phyloP scores from a whole-genome alignment of 2,797 vertebrate species.

The Moxostoma hubbsi region DNA sequence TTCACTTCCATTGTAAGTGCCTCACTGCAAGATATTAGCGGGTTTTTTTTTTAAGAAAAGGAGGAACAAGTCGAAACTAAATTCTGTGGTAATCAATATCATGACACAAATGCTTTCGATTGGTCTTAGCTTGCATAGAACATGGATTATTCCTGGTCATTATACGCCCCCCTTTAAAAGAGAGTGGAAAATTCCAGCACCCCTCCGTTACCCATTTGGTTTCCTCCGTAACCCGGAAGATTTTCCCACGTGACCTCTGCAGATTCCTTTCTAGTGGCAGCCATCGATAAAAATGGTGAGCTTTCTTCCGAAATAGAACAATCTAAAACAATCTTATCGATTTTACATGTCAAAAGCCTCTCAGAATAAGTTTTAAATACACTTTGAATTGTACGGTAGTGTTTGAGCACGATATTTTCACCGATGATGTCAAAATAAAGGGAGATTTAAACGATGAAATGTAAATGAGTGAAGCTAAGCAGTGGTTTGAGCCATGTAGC shows the following conservation, averaged over 20 bases:
- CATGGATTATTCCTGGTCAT: not conserved
- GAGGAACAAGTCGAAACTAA: too few species aligned
- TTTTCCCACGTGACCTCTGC: constrained; percentile 46
- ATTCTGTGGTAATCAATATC: too few species aligned
- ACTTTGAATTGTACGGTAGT: fast-evolving
- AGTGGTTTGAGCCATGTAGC: not conserved
- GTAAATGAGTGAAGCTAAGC: not conserved
- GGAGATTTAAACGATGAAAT: not conserved
- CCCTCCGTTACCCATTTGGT: constrained; percentile 51
- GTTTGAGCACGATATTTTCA: constrained; percentile 2
- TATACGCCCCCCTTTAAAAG: not conserved
- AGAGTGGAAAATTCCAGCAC: constrained; percentile 45
- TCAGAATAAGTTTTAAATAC: not conserved
- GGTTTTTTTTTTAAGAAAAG: too few species aligned
- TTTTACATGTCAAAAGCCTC: not conserved
- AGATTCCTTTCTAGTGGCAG: constrained; percentile 69
- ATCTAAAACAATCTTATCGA: constrained; percentile 73
- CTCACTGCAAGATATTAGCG: too few species aligned
- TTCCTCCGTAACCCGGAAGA: constrained; percentile 64
- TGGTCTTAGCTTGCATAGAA: too few species aligned
- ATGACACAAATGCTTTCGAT: too few species aligned
- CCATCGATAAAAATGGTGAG: constrained; percentile 63
- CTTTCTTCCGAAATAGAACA: not conserved
- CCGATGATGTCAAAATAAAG: not conserved
- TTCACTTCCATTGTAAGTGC: too few species aligned